Base-by-base conservation (phyloP, 2,113 vertebrate genomes). In the Ciconia maguari region DNA sequence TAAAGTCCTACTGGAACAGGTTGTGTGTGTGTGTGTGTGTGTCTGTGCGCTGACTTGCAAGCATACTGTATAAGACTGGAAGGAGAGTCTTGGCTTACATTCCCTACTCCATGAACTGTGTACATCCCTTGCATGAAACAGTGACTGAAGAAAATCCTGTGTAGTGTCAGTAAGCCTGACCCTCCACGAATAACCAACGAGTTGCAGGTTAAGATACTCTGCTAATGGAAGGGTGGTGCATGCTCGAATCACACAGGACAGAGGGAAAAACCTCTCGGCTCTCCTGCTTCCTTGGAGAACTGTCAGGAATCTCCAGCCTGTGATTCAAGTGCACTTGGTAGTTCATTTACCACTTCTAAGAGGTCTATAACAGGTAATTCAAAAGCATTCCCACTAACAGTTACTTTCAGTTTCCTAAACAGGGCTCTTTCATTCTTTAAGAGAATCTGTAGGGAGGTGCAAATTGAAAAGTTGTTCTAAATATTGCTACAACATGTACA, bases 11-110 rank as follows among this genome's bases (percentile, higher is more conserved):
- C 26, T 41, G 48, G 30, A 11, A 41, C 27, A 75, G 34, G 11
- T 10, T 32, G 2, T 21, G 1, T 34, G 13, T 8, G 10, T 13
- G 13, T 6, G 10, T 32, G n/a, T 27, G 24, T 36, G 3, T 24
- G 26, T 38, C 38, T 38, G 38, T 38, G 38, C 21, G 25, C 25
- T 51, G 51, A 57, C 36, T 84, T 30, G n/a, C 42, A 71, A 42
- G 16, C 20, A 29, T 4, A 34, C 49, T 6, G 32, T 48, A 16
- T 65, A 70, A 65, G 41, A 75, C 25, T 54, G 25, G 13, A 69
- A 22, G 9, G 69, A 55, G 29, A 34, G 16, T 79, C 66, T 75
- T 57, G 16, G 2, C 27, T 58, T 81, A 29, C 21, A 4, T 61
- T 81, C 18, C 44, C 76, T 60, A 8, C 34, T 81, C 19, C 38